A percentile compares a stretch with the other conserved stretches of the same genome.
Conservation (phyloP, 2,888 invertebrate genomes). For the Ochropleura plecta region DNA sequence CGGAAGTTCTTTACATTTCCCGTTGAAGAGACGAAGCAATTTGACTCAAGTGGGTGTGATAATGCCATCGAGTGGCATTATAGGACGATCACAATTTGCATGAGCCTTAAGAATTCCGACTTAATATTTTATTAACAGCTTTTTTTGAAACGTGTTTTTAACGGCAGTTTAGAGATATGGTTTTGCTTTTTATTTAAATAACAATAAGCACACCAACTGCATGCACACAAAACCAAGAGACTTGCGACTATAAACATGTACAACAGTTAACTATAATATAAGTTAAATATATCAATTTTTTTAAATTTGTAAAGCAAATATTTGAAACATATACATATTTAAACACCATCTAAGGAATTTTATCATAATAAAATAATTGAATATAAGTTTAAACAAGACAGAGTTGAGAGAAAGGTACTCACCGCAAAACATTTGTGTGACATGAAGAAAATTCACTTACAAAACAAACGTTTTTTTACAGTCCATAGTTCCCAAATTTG, state of each 20-base stretch:
- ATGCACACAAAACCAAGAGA: no score
- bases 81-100: conserved; percentile 60
- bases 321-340: no score
- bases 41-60: conserved; percentile 63
- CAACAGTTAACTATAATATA: no score
- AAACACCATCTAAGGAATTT: background rate
- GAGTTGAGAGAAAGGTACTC: background rate
- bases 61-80: conserved; percentile 56
- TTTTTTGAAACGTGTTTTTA: conserved; percentile 8
- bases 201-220: no score
- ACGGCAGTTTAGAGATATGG: background rate
- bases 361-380: background rate
- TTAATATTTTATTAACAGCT: conserved; percentile 31
- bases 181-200: background rate
- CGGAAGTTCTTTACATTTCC: conserved; percentile 57
- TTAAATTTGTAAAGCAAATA: no score
- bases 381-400: background rate
- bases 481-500: background rate
- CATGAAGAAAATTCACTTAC: background rate
- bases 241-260: no score
- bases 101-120: conserved; percentile 34
- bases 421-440: background rate
- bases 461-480: background rate
- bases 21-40: conserved; percentile 67
- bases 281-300: no score